Evolutionary conservation across 1,140 invertebrate species (phyloP).

Genomic region (Drosophila guanche): DNA sequence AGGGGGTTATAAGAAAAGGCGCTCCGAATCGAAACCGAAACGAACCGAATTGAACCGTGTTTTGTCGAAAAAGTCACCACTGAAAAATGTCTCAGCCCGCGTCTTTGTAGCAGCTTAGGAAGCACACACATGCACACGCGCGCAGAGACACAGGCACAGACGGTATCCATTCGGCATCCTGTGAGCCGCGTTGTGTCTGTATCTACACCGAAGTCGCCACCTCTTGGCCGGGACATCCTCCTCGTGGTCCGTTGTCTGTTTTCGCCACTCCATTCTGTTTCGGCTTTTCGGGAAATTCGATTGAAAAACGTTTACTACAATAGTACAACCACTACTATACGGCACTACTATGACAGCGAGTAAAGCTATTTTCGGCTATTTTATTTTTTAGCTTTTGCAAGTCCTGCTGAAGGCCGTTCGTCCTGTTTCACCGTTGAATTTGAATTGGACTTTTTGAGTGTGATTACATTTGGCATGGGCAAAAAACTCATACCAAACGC

Average conservation of each 20-base stretch:
- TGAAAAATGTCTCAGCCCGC: conserved; percentile 38
- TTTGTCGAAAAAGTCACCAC: conserved; percentile 56
- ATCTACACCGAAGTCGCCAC: conserved; percentile 37
- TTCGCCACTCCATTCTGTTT: not conserved
- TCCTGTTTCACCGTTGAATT: conserved; percentile 66
- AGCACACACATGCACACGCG: conserved; percentile 33
- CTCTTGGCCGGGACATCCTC: conserved; percentile 2
- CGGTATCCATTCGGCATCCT: conserved; percentile 54
- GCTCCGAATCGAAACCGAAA: conserved; percentile 14
- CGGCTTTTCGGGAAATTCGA: conserved; percentile 12
- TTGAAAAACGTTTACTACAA: conserved; percentile 40
- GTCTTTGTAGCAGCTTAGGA: conserved; percentile 41
- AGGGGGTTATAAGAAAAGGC: conserved; percentile 1
- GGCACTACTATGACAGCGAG: conserved; percentile 22
- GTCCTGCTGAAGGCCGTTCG: conserved; percentile 49
- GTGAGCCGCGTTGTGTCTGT: conserved; percentile 52
- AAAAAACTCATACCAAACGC: conserved; percentile 14
- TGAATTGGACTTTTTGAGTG: conserved; percentile 38
- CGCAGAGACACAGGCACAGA: conserved; percentile 30
- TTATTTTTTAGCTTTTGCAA: conserved; percentile 1
- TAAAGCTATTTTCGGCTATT: conserved; percentile 14
- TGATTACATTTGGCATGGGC: conserved; percentile 1
- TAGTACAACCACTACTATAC: conserved; percentile 37
- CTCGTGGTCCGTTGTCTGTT: conserved; percentile 38
- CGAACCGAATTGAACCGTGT: conserved; percentile 30